Conservation (phyloP, 2,888 invertebrate species). For the Pseudococcus jackbeardsleyi region DNA sequence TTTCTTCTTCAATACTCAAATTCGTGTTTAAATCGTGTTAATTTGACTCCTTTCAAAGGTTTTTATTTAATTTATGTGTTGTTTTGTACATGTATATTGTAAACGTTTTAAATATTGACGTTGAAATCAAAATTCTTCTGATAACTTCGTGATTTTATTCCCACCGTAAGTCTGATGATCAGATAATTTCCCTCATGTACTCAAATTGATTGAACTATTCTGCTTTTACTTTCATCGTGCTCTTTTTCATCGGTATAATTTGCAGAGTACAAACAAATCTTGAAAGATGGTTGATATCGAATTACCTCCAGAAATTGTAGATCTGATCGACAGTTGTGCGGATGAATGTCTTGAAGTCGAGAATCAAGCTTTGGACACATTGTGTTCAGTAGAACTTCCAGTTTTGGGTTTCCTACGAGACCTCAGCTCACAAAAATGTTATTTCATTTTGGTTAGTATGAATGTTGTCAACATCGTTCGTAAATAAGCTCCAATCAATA, state of each 20-base stretch:
- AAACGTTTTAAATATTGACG: no score
- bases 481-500: not conserved
- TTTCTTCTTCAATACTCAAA: no score
- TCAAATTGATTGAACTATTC: not conserved
- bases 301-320: not conserved
- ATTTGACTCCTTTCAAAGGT: no score
- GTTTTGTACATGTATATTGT: no score
- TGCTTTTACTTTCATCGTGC: not conserved
- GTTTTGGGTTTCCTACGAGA: slow-evolving; percentile 40
- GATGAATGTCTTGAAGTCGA: not conserved
- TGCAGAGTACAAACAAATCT: not conserved
- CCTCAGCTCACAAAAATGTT: not conserved
- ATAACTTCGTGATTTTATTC: no score
- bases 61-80: no score
- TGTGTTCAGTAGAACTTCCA: slow-evolving; percentile 17
- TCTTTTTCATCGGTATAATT: not conserved
- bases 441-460: slow-evolving; percentile 40
- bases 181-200: not conserved
- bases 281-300: not conserved
- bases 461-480: not conserved
- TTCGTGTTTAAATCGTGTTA: no score
- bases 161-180: no score
- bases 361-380: not conserved
- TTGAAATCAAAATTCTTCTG: no score
- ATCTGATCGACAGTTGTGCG: not conserved